Conservation (phyloP, 2,113 vertebrate species). For the Myxocyprinus asiaticus region DNA sequence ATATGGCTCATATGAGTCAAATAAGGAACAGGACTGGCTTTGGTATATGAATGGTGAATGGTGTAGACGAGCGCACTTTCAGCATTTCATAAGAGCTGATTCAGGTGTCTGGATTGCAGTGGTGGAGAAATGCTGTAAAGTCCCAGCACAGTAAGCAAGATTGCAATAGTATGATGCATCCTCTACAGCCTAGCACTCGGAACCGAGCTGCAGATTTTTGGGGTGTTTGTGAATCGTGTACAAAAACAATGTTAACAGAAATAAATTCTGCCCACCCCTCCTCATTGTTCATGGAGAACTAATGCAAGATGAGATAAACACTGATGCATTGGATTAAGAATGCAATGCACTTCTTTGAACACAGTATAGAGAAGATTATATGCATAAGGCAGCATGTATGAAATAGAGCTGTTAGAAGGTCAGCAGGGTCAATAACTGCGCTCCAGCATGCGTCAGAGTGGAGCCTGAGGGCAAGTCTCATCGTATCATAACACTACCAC, state of each 20-base stretch:
- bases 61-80: no score
- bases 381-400: slow-evolving; percentile 13
- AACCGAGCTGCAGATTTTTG: no score
- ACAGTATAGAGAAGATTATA: background rate
- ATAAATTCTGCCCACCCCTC: background rate
- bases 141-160: no score
- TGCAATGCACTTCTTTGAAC: background rate
- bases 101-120: no score
- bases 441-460: slow-evolving; percentile 68
- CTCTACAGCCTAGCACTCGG: no score
- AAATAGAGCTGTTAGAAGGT: slow-evolving; percentile 65
- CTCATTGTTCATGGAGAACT: background rate
- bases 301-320: background rate
- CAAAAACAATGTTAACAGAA: no score
- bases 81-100: no score
- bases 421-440: slow-evolving; percentile 74
- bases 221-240: no score
- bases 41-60: background rate
- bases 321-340: no score
- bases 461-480: slow-evolving; percentile 69
- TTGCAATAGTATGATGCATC: no score
- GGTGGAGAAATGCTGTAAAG: no score
- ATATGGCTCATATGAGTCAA: slow-evolving; percentile 4
- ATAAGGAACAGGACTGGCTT: background rate
- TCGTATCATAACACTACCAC: slow-evolving; percentile 75